phyloP scores from a whole-genome alignment of 1,140 invertebrate species.

The Cephus cinctus region DNA sequence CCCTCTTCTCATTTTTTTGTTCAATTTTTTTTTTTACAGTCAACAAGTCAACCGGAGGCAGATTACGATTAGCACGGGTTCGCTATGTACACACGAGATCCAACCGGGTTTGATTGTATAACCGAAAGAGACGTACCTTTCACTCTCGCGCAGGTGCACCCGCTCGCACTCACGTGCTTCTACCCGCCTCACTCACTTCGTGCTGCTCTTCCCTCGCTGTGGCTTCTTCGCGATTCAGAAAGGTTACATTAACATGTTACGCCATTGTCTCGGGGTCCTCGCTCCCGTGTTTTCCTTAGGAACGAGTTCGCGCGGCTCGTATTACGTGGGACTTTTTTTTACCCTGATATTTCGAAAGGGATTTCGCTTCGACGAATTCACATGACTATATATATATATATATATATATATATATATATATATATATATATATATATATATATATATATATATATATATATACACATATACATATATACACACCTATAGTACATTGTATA shows the following conservation, averaged over 20 bases:
- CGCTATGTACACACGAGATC: too few species aligned
- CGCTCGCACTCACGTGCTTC: too few species aligned
- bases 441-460: background rate
- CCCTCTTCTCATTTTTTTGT: too few species aligned
- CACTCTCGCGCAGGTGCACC: conserved; percentile 25
- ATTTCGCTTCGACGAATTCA: background rate
- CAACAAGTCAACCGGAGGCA: too few species aligned
- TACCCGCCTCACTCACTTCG: too few species aligned
- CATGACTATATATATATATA: background rate
- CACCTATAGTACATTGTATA: conserved; percentile 5
- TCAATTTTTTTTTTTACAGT: too few species aligned
- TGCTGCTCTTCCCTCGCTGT: too few species aligned
- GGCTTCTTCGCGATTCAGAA: conserved; percentile 28
- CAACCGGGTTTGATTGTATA: too few species aligned
- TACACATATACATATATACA: background rate
- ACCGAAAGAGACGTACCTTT: conserved; percentile 24
- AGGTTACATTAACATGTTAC: conserved; percentile 35
- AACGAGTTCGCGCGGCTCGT: conserved; percentile 16
- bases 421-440: background rate
- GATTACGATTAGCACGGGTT: too few species aligned
- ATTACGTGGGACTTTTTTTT: conserved; percentile 19
- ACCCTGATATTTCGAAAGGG: conserved; percentile 4
- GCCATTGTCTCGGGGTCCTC: too few species aligned
- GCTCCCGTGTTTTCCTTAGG: too few species aligned
- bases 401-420: background rate